Conservation (phyloP, 2,888 invertebrate species). For the Eupeodes latifasciatus region DNA sequence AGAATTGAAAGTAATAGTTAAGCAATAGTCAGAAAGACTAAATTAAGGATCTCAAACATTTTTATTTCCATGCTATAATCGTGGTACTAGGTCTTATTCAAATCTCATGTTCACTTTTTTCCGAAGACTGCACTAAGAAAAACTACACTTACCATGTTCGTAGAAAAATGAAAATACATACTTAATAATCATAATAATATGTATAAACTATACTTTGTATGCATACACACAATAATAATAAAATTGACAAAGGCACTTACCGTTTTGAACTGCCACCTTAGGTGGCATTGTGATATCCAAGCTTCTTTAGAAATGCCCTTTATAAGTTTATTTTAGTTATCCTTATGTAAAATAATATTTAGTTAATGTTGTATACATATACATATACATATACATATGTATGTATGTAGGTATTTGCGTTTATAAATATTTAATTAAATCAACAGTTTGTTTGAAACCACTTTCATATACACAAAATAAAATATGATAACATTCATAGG, state of each 20-base stretch:
- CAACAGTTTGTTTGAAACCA: neutral
- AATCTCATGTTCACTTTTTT: too few relatives aligned
- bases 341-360: neutral
- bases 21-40: too few relatives aligned
- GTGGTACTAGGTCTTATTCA: too few relatives aligned
- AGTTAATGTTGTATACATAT: neutral
- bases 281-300: conserved; percentile 58
- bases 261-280: conserved; percentile 61
- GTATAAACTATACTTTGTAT: neutral
- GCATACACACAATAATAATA: neutral
- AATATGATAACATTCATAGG: neutral
- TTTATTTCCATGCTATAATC: too few relatives aligned
- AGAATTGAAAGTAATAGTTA: too few relatives aligned
- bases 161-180: too few relatives aligned
- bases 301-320: neutral
- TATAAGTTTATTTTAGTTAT: conserved; percentile 13
- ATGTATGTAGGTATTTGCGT: neutral
- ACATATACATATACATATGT: too few relatives aligned
- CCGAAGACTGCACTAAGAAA: too few relatives aligned
- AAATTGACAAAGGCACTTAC: conserved; percentile 37
- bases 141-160: too few relatives aligned
- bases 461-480: neutral
- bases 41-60: too few relatives aligned
- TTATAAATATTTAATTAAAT: conserved; percentile 18
- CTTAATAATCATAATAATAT: too few relatives aligned